These are phyloP conservation scores for Pinctada fucata DNA, from an alignment of 2,888 invertebrate genomes.

Conservation along the genomic window DNA sequence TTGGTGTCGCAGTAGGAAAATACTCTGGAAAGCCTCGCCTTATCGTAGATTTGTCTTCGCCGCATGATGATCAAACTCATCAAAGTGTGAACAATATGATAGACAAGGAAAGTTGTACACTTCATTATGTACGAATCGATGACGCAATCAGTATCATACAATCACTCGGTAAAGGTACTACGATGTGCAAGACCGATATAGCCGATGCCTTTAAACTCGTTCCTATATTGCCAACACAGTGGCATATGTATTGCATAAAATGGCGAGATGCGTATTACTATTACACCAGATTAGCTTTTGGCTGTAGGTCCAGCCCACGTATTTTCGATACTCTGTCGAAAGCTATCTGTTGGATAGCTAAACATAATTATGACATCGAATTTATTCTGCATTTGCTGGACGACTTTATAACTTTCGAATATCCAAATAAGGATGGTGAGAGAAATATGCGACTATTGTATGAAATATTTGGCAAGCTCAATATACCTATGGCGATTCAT, in stretches of 20 bases:
- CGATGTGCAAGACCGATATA: conserved; percentile 47
- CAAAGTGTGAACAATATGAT: conserved; percentile 30
- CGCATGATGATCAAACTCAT: conserved; percentile 38
- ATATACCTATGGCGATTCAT: conserved; percentile 30
- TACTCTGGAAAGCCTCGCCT: conserved; percentile 45
- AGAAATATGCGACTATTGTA: conserved; percentile 18
- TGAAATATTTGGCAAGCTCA: conserved; percentile 29
- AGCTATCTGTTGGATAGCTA: conserved; percentile 31
- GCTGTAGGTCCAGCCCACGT: conserved; percentile 37
- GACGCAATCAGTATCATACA: conserved; percentile 43
- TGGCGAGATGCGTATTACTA: conserved; percentile 42
- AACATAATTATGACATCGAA: conserved; percentile 25
- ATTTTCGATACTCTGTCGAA: conserved; percentile 32
- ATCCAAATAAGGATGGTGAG: conserved; percentile 8
- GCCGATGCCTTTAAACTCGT: conserved; percentile 45
- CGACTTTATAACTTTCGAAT: conserved; percentile 36
- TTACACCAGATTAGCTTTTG: conserved; percentile 40
- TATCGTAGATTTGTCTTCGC: conserved; percentile 47
- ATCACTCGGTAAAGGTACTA: conserved; percentile 22
- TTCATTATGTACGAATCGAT: conserved; percentile 46
- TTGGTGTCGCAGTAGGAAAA: conserved; percentile 35
- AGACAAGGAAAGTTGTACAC: conserved; percentile 27
- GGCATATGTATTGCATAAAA: conserved; percentile 40
- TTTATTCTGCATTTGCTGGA: conserved; percentile 35
- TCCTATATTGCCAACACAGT: conserved; percentile 33